Evolutionary conservation across 2,113 vertebrate species (phyloP).

Genomic region (Tonatia bakeri): DNA sequence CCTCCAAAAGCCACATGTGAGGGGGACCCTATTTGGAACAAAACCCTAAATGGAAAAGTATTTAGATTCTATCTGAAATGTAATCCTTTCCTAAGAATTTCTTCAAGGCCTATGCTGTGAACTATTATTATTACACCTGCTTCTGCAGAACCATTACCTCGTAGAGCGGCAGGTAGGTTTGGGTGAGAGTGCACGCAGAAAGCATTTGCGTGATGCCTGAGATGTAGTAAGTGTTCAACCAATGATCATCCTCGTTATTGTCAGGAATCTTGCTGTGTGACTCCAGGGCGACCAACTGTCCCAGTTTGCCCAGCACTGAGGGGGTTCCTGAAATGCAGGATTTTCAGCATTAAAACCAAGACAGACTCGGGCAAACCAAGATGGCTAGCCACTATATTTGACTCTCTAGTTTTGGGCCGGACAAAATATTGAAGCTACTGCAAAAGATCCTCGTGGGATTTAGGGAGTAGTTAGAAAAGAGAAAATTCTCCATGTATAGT

Average conservation of each 20-base stretch:
- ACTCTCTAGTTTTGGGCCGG: background rate
- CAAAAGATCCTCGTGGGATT: background rate
- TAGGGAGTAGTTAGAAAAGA: background rate
- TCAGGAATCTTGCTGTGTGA: background rate
- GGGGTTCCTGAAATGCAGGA: background rate
- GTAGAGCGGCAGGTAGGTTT: background rate
- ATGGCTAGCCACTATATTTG: background rate
- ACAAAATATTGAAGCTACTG: background rate
- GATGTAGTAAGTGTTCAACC: background rate
- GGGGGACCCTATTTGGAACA: background rate
- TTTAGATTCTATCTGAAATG: background rate
- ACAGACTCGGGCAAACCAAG: background rate
- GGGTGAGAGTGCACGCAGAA: background rate
- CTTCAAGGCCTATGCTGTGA: background rate
- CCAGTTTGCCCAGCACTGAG: background rate
- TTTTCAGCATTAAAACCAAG: background rate
- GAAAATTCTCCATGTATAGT: background rate
- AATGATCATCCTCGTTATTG: background rate
- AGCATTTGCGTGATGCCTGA: background rate
- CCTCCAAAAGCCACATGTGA: background rate
- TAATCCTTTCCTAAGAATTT: conserved; percentile 20
- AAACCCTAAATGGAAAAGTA: background rate
- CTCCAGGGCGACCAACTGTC: background rate
- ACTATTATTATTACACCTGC: background rate
- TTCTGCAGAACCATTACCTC: background rate